Percentiles rank a stretch among this genome's conserved stretches.
Conservation (phyloP, 2,797 vertebrate genomes). For the Acomys russatus region DNA sequence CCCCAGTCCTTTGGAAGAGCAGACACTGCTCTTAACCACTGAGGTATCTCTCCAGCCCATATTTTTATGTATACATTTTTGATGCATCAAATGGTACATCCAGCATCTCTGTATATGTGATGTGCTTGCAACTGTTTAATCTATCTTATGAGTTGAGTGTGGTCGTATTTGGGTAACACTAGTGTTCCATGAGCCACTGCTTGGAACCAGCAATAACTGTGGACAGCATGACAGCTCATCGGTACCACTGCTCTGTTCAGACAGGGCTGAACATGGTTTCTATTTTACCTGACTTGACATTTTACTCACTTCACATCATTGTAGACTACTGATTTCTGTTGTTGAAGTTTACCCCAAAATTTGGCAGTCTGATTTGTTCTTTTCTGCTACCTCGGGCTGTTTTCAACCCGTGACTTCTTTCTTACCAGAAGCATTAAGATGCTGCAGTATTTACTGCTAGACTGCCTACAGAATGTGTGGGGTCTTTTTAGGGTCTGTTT, state of each 20-base stretch:
- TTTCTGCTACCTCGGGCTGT: not conserved
- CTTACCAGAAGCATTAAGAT: not conserved
- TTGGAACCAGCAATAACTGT: not conserved
- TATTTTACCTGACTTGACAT: not conserved
- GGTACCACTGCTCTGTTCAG: not conserved
- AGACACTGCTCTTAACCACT: no score
- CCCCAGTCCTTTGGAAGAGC: no score
- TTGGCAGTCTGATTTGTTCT: not conserved
- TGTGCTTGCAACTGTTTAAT: not conserved
- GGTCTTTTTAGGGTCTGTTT: not conserved
- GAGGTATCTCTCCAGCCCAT: no score
- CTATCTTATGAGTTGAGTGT: not conserved
- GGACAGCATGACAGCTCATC: not conserved
- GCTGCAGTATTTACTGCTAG: not conserved
- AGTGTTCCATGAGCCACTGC: not conserved
- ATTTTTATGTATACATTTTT: not conserved
- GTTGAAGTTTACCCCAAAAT: not conserved
- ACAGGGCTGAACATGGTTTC: not conserved
- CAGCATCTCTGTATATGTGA: not conserved
- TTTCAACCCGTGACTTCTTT: not conserved
- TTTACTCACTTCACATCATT: not conserved
- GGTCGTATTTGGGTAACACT: not conserved
- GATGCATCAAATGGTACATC: not conserved
- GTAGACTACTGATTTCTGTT: not conserved
- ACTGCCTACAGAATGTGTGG: not conserved